phyloP scores from a whole-genome alignment of 2,888 invertebrate genomes.

The Theristus sp. region DNA sequence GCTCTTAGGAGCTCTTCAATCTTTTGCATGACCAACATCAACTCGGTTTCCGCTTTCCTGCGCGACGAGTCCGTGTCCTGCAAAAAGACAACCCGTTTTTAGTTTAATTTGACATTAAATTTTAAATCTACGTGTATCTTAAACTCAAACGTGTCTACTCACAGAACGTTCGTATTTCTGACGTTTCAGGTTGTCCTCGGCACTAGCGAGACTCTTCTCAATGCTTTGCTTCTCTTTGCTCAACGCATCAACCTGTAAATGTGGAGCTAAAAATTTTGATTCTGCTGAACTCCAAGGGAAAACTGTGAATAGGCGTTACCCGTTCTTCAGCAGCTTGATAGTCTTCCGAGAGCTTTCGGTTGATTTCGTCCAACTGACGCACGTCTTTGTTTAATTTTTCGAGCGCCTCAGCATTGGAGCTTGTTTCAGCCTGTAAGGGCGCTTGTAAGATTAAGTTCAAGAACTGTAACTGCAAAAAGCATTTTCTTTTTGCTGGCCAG shows the following conservation, averaged over 20 bases:
- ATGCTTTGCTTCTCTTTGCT: conserved; percentile 27
- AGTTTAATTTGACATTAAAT: too few species aligned
- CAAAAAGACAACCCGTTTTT: too few species aligned
- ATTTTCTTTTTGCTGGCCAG: too few species aligned
- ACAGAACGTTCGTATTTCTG: conserved; percentile 41
- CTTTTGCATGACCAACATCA: conserved; percentile 26
- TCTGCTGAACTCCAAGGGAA: background rate
- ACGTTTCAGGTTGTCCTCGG: conserved; percentile 27
- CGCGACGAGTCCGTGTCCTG: conserved; percentile 3
- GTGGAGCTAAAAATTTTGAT: background rate
- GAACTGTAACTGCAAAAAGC: too few species aligned
- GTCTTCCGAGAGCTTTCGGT: conserved; percentile 22
- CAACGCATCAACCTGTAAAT: conserved; percentile 19
- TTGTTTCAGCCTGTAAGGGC: conserved; percentile 17
- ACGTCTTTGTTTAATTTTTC: conserved; percentile 8
- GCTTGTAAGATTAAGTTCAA: too few species aligned
- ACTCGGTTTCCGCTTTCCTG: conserved; percentile 25
- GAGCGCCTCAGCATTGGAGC: conserved; percentile 4
- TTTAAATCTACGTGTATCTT: too few species aligned
- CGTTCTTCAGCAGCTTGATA: conserved; percentile 26
- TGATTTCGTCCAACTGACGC: conserved; percentile 22
- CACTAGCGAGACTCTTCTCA: conserved; percentile 24
- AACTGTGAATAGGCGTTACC: too few species aligned
- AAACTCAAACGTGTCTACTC: too few species aligned
- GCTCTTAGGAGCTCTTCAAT: conserved; percentile 22